phyloP scores from a whole-genome alignment of 2,797 vertebrate genomes.

The Lacerta agilis region DNA sequence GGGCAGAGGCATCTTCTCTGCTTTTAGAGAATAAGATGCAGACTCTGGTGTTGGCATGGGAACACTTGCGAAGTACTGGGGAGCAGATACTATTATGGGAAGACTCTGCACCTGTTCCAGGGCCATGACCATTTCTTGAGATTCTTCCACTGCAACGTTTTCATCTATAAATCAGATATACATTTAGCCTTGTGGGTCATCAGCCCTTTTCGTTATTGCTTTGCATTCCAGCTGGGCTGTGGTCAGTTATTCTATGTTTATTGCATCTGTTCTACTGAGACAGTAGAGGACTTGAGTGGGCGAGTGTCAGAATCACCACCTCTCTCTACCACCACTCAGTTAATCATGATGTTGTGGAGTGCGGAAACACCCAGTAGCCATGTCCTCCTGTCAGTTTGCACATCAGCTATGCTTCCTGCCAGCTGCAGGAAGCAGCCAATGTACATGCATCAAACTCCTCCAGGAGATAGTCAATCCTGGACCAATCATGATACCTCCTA shows the following conservation, averaged over 20 bases:
- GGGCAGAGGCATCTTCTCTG: too few relatives aligned
- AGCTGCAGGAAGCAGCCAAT: neutral
- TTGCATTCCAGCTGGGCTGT: too few relatives aligned
- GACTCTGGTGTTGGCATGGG: too few relatives aligned
- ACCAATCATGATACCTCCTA: neutral
- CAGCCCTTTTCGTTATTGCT: neutral
- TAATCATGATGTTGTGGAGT: neutral
- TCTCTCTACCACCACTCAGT: neutral
- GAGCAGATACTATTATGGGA: too few relatives aligned
- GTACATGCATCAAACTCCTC: neutral
- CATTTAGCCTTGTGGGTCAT: neutral
- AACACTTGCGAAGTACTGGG: too few relatives aligned
- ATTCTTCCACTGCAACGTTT: neutral
- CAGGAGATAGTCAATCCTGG: neutral
- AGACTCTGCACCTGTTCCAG: neutral
- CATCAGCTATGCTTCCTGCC: neutral
- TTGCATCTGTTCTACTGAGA: neutral
- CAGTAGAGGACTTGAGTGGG: neutral
- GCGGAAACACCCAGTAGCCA: neutral
- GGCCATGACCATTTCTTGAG: neutral
- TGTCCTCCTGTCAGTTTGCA: neutral
- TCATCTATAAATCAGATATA: neutral
- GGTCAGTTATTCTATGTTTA: neutral
- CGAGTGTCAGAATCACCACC: neutral
- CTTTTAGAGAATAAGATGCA: too few relatives aligned